Evolutionary conservation across 1,140 invertebrate species (phyloP).

Genomic region (Cydia fagiglandana): DNA sequence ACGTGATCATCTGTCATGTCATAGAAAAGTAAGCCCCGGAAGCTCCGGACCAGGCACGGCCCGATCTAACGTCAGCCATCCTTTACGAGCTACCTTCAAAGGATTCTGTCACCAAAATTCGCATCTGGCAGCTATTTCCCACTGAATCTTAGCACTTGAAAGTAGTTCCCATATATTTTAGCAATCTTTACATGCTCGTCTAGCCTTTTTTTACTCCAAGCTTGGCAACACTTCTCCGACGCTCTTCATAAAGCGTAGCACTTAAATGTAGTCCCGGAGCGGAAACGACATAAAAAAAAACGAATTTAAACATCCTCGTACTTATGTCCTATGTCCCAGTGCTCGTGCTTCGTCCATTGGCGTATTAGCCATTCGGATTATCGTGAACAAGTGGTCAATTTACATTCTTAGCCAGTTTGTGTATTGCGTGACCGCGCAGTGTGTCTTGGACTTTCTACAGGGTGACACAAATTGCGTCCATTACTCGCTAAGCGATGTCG

Average conservation of each 20-base stretch:
- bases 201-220: background rate
- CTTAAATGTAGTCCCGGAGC: background rate
- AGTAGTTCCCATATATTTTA: too few relatives aligned
- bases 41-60: too few relatives aligned
- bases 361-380: slow-evolving; percentile 20
- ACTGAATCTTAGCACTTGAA: too few relatives aligned
- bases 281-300: background rate
- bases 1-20: too few relatives aligned
- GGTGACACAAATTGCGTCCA: slow-evolving; percentile 15
- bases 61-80: too few relatives aligned
- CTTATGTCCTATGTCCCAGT: background rate
- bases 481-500: slow-evolving; percentile 18
- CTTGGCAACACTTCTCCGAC: background rate
- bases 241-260: background rate
- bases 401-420: slow-evolving; percentile 13
- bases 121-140: too few relatives aligned
- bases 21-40: too few relatives aligned
- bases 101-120: too few relatives aligned
- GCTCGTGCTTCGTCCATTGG: slow-evolving; percentile 1
- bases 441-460: slow-evolving; percentile 7
- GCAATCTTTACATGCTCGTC: too few relatives aligned
- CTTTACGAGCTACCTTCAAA: too few relatives aligned
- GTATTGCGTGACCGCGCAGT: background rate
- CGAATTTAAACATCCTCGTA: background rate
- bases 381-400: slow-evolving; percentile 16